Evolutionary conservation across 1,140 invertebrate genomes (phyloP), one percentile per base, ranked within the genome.

Genomic region (Sycophaga agraensis): DNA sequence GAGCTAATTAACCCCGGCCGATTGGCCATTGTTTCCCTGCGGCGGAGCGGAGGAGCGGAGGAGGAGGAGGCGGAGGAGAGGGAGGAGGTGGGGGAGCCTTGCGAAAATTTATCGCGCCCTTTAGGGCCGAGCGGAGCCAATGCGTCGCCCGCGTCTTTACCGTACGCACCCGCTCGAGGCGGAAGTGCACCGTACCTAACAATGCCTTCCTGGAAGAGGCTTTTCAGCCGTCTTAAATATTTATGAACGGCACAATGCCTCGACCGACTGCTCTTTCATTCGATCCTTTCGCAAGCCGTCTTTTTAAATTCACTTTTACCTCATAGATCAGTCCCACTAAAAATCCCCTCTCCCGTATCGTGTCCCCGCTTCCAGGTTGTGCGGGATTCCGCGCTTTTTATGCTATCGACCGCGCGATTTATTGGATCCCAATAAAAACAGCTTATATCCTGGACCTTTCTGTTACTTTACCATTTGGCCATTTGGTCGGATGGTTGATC

Each of bases 41-140:
- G 24, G 43, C 14, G 19, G 12, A 14, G 17, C 21, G 48, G 4
- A 31, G n/a, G n/a, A 28, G 21, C 7, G 24, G 6, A 5, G 14
- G 16, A 37, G 16, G 31, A 11, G 21, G 37, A 35, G 9, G 9
- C 2, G 4, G 4, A 28, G 22, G 4, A 17, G 2, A 3, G 26
- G 46, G 46, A 34, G 1, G n/a, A 26, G 2, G n/a, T 8, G 46
- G 6, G 16, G 19, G n/a, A 17, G 21, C 34, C 39, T 31, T 9
- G 16, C 40, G 39, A 17, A 53, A 53, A 55, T 55, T 55, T 43
- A 55, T 43, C 4, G 42, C 24, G 40, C 16, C 40, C 39, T 54
- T 54, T 54, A 24, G 26, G 1, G 2, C 26, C 21, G 28, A 22
- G 9, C 8, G 4, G 31, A 37, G 14, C 9, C 26, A 16, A 39